phyloP scores from a whole-genome alignment of 2,888 invertebrate species.

The Schizaphis graminum region DNA sequence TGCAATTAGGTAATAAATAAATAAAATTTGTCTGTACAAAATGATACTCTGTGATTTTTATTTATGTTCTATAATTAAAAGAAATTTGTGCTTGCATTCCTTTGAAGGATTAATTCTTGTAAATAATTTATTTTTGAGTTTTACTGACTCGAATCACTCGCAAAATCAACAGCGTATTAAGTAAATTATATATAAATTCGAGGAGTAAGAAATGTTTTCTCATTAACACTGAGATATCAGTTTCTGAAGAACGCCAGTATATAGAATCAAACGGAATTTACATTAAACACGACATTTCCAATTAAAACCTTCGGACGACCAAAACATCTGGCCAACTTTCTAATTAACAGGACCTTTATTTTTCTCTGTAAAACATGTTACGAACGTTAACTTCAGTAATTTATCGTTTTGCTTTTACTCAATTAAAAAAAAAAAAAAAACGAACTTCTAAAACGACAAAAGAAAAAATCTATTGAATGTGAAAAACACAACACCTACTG shows the following conservation, averaged over 20 bases:
- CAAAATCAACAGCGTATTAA: constrained; percentile 50
- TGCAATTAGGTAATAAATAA: constrained; percentile 42
- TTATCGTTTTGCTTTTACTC: constrained; percentile 61
- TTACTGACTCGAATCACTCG: neutral
- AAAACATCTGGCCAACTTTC: constrained; percentile 55
- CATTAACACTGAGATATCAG: constrained; percentile 50
- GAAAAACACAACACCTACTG: constrained; percentile 57
- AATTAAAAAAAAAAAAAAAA: constrained; percentile 36
- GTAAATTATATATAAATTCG: constrained; percentile 17
- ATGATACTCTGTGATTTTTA: constrained; percentile 2
- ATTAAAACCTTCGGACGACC: constrained; percentile 52
- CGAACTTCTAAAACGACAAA: constrained; percentile 36
- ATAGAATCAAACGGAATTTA: constrained; percentile 56
- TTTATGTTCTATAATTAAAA: constrained; percentile 18
- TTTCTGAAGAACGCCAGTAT: constrained; percentile 17
- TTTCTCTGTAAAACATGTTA: constrained; percentile 46
- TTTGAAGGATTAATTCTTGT: neutral
- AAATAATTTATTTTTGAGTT: constrained; percentile 36
- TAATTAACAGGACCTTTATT: constrained; percentile 54
- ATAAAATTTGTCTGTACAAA: neutral
- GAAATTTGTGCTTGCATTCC: neutral
- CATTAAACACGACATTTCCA: constrained; percentile 55
- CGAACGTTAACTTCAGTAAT: constrained; percentile 51
- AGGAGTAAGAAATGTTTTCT: constrained; percentile 44
- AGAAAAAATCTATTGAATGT: constrained; percentile 50